Base-by-base conservation (phyloP, 2,113 vertebrate species). In the Coryphaenoides rupestris region DNA sequence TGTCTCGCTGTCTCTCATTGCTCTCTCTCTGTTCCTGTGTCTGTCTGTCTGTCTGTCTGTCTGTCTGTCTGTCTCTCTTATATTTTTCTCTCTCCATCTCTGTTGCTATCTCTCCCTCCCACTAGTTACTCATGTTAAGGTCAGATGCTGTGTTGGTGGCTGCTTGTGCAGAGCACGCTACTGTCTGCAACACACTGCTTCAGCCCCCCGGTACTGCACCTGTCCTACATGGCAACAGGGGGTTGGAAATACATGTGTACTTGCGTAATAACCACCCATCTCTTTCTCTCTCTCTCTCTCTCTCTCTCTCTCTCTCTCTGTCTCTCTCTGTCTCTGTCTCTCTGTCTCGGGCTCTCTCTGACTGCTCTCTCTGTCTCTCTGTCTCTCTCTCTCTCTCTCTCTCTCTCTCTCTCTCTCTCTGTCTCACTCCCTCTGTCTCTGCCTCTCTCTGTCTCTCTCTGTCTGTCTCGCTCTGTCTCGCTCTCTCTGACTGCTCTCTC, bases 141-240 rank as follows among this genome's bases (percentile, higher is more conserved):
- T 45, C 60, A 62, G 21, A 24, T 26, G 22, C 45, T 19, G 2
- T 24, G 26, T 24, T 24, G 28, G 62, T 47, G 16, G 22, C 70
- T 15, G 10, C 54, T 71, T 24, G 7, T 69, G 55, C 58, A 55
- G 70, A 13, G 60, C 73, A n/a, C 65, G 65, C 84, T 61, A 46
- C 60, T 75, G 65, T 73, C 66, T 65, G 46, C 21, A 65, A 69
- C 84, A 83, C 79, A 81, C 75, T 79, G 79, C 86, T 84, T 80
- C n/a, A n/a, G n/a, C n/a, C 87, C 84, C 62, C 78, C 62, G 76
- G 83, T 78, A 74, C 75, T 87, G 78, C 88, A 89, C 83, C 82
- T 89, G 88, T 87, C 87, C 75, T 65, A 55, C 78, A 60, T 77
- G 70, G 81, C 82, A 81, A 87, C 89, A 87, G 58, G 68, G 63